Conservation (phyloP, 2,113 vertebrate species). For the Chaetura pelagica region DNA sequence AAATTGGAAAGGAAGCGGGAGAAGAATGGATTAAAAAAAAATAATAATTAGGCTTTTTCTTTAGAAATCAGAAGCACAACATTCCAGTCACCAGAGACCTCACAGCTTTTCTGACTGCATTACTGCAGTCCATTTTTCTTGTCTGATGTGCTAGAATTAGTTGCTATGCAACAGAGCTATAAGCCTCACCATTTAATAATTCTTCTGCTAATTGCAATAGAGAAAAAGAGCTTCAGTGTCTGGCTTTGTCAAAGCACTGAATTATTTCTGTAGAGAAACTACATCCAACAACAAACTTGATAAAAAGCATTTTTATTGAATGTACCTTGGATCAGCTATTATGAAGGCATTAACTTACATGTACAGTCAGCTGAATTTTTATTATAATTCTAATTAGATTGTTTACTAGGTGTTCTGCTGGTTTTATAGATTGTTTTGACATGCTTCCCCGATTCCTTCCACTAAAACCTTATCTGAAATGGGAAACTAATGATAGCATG, state of each 20-base stretch:
- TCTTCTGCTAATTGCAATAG: slow-evolving; percentile 49
- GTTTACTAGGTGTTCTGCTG: not conserved
- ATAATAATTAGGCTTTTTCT: not conserved
- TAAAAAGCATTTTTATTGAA: not conserved
- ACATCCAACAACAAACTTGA: accelerated
- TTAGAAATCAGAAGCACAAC: not conserved
- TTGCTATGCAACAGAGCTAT: slow-evolving; percentile 73
- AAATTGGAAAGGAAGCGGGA: not conserved
- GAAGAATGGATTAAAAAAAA: not conserved
- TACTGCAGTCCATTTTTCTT: slow-evolving; percentile 46
- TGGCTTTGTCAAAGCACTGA: not conserved
- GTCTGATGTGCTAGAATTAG: slow-evolving; percentile 58
- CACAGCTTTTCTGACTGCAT: not conserved
- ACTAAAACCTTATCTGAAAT: not conserved
- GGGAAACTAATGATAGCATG: not conserved
- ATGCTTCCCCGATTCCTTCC: not conserved
- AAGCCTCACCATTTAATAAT: slow-evolving; percentile 57
- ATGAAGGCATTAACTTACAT: not conserved
- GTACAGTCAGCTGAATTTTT: not conserved
- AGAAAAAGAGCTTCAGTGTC: not conserved
- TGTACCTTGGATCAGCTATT: not conserved
- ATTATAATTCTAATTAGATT: not conserved
- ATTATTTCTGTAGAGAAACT: not conserved
- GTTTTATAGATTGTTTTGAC: not conserved
- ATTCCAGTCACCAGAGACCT: not conserved